phyloP scores from a whole-genome alignment of 2,888 invertebrate genomes.

The Molorchus minor region DNA sequence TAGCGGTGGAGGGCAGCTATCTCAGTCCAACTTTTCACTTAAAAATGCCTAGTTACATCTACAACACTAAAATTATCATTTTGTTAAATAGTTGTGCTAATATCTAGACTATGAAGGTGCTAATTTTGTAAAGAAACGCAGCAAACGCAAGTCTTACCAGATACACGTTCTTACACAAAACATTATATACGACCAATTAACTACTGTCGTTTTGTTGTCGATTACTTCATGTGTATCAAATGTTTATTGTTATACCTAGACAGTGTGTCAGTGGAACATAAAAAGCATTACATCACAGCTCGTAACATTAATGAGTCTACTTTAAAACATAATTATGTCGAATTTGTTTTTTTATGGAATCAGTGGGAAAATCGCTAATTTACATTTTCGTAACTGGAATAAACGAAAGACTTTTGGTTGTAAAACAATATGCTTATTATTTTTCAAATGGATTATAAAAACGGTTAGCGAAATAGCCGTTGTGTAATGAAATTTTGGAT shows the following conservation, averaged over 20 bases:
- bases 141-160: too few relatives aligned
- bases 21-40: too few relatives aligned
- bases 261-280: slow-evolving; percentile 19
- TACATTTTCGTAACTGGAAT: slow-evolving; percentile 1
- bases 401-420: not conserved
- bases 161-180: slow-evolving; percentile 18
- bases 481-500: slow-evolving; percentile 1
- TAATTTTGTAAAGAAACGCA: slow-evolving; percentile 8
- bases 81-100: not conserved
- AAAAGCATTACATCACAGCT: slow-evolving; percentile 10
- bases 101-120: slow-evolving; percentile 15
- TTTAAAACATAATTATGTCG: slow-evolving; percentile 9
- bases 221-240: slow-evolving; percentile 24
- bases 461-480: not conserved
- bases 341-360: slow-evolving; percentile 11
- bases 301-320: slow-evolving; percentile 18
- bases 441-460: slow-evolving; percentile 1
- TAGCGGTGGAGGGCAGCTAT: not conserved
- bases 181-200: slow-evolving; percentile 21
- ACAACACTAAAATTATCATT: too few relatives aligned
- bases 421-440: not conserved
- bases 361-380: slow-evolving; percentile 18
- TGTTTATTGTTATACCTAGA: slow-evolving; percentile 22
- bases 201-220: slow-evolving; percentile 14
- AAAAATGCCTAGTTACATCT: too few relatives aligned